These are phyloP conservation scores for Helleia helle DNA, from an alignment of 2,888 invertebrate genomes.

Conservation along the genomic window DNA sequence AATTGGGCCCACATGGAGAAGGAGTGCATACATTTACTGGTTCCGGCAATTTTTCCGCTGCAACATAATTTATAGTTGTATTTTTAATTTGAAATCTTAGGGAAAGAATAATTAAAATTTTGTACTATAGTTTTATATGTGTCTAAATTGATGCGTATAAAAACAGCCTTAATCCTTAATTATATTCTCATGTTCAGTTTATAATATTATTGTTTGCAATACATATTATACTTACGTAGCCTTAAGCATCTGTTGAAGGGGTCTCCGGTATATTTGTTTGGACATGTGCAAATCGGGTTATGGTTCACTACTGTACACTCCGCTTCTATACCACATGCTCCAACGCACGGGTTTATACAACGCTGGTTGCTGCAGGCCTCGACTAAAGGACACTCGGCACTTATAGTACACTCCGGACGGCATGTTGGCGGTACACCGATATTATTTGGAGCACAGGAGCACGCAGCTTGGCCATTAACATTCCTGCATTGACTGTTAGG, in stretches of 20 bases:
- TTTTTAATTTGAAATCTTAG: too few species aligned
- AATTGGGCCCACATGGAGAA: slow-evolving; percentile 86
- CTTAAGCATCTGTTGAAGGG: slow-evolving; percentile 76
- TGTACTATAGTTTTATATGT: too few species aligned
- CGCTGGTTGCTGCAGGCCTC: slow-evolving; percentile 81
- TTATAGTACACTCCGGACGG: slow-evolving; percentile 81
- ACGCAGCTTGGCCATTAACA: slow-evolving; percentile 78
- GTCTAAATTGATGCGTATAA: too few species aligned
- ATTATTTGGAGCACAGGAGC: slow-evolving; percentile 78
- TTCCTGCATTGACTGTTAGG: slow-evolving; percentile 77
- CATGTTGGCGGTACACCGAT: slow-evolving; percentile 80
- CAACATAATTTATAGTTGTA: slow-evolving; percentile 24
- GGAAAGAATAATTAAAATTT: too few species aligned
- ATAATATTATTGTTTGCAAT: background rate
- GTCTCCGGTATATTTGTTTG: slow-evolving; percentile 76
- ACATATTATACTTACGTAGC: slow-evolving; percentile 65
- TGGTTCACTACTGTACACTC: slow-evolving; percentile 85
- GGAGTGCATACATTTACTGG: slow-evolving; percentile 80
- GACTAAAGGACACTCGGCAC: slow-evolving; percentile 81
- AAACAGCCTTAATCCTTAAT: too few species aligned
- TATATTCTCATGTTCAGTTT: background rate
- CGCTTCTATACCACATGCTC: slow-evolving; percentile 81
- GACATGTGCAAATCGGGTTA: slow-evolving; percentile 82
- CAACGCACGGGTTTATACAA: slow-evolving; percentile 82
- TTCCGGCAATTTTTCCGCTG: slow-evolving; percentile 66